Evolutionary conservation across 2,888 invertebrate species (phyloP), one percentile per base, ranked within the genome.

Genomic region (Dilophus febrilis): DNA sequence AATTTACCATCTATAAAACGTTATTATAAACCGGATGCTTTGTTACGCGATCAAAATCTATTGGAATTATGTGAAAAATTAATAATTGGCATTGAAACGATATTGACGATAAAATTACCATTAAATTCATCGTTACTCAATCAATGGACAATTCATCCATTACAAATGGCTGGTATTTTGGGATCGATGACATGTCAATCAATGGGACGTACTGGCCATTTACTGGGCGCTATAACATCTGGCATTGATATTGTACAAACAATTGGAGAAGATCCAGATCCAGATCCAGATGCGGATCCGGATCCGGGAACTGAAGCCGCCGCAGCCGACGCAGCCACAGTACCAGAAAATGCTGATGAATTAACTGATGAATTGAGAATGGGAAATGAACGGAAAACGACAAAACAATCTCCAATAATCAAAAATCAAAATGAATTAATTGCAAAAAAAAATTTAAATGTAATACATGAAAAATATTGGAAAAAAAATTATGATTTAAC

Each of bases 41-140:
- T 83, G 58, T 68, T 94, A 11, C 71, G 87, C 51, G 92, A 94
- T 56, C 49, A 65, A 2, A 91, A 92, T 53, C 72, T 79, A 38
- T 65, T 87, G 39, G 85, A 86, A 54, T 72, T 85, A 3, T 74
- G 82, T 1, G 76, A 80, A 49, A 74, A 74, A 51, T 66, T 84
- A 7, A 64, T 88, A 41, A 78, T 82, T 55, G 84, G 80, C 14
- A 64, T 88, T 29, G 84, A 86, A 55, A 70, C 76, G 10, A 72
- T 72, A 50, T 72, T 78, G 44, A 70, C 74, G 39, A 80, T 85
- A 51, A 71, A 77, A 49, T 61, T 87, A 49, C 83, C 86, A 1
- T 76, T 72, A 49, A 88, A 88, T 64, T 83, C 86, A 1, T 87
- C 87, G 55, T 65, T 91, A 18, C 64, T 94, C 1, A 94, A 94